phyloP scores from a whole-genome alignment of 2,797 vertebrate genomes.

The Thunnus albacares region DNA sequence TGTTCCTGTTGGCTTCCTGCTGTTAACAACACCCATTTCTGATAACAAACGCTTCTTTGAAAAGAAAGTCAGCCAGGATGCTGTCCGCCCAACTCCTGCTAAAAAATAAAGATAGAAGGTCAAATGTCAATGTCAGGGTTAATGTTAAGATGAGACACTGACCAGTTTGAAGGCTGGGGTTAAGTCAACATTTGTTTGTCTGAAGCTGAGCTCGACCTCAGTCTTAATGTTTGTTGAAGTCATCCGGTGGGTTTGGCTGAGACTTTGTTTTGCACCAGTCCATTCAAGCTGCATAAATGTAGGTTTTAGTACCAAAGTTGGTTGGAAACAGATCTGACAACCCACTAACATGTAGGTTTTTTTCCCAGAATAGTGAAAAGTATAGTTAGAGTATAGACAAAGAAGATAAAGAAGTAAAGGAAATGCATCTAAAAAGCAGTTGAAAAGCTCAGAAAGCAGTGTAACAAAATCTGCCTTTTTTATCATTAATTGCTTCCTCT shows the following conservation, averaged over 20 bases:
- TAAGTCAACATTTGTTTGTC: constrained; percentile 57
- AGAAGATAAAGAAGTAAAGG: not conserved
- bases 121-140: constrained; percentile 53
- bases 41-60: constrained; percentile 26
- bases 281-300: not conserved
- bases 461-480: constrained; percentile 7
- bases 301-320: not conserved
- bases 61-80: constrained; percentile 37
- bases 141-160: constrained; percentile 43
- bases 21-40: constrained; percentile 40
- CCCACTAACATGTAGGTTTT: no score
- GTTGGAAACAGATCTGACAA: no score
- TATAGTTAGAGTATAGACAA: not conserved
- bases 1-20: constrained; percentile 50
- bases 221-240: not conserved
- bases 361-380: no score
- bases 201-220: constrained; percentile 5
- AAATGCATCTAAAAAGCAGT: not conserved
- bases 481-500: constrained; percentile 73
- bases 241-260: not conserved
- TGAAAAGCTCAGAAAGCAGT: not conserved
- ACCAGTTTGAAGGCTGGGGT: constrained; percentile 29
- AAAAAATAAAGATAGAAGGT: constrained; percentile 62
- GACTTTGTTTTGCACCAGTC: not conserved
- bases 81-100: constrained; percentile 8